Conservation (phyloP, 1,140 invertebrate species). For the Lithobius niger region DNA sequence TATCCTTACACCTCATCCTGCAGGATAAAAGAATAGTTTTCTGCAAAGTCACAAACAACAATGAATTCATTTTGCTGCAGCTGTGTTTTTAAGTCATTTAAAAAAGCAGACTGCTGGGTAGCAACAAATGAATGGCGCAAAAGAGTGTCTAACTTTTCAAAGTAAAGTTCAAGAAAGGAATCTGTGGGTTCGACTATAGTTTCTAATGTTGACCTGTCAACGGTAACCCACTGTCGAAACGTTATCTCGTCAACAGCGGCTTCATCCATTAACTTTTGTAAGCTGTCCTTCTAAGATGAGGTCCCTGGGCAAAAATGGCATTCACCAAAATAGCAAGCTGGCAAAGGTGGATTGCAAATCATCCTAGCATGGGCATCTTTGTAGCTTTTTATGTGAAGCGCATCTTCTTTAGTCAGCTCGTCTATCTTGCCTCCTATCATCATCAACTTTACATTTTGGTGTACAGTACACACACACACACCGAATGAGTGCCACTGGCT, state of each 20-base stretch:
- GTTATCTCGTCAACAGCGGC: conserved; percentile 18
- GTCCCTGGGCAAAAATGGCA: conserved; percentile 14
- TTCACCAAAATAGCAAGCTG: conserved; percentile 12
- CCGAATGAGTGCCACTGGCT: conserved; percentile 19
- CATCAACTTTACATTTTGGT: conserved; percentile 22
- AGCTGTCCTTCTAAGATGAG: conserved; percentile 7
- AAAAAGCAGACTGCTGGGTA: background rate
- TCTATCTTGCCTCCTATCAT: conserved; percentile 6
- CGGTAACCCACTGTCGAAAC: conserved; percentile 21
- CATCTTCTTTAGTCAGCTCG: conserved; percentile 3
- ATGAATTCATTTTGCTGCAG: conserved; percentile 12
- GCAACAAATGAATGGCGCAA: background rate
- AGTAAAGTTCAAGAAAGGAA: conserved; percentile 16
- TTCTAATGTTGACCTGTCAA: conserved; percentile 19
- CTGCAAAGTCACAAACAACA: conserved; percentile 23
- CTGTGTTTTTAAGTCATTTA: conserved; percentile 10
- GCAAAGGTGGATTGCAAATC: conserved; percentile 12
- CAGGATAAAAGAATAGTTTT: conserved; percentile 26
- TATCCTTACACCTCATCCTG: conserved; percentile 23
- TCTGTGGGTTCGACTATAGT: conserved; percentile 14
- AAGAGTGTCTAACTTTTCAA: conserved; percentile 3
- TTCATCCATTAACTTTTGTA: conserved; percentile 13
- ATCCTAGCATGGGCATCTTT: conserved; percentile 15
- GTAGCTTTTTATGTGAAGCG: conserved; percentile 8
- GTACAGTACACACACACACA: conserved; percentile 19